Evolutionary conservation across 2,113 vertebrate genomes (phyloP), one percentile per base, ranked within the genome.

Genomic region (Xyrauchen texanus): DNA sequence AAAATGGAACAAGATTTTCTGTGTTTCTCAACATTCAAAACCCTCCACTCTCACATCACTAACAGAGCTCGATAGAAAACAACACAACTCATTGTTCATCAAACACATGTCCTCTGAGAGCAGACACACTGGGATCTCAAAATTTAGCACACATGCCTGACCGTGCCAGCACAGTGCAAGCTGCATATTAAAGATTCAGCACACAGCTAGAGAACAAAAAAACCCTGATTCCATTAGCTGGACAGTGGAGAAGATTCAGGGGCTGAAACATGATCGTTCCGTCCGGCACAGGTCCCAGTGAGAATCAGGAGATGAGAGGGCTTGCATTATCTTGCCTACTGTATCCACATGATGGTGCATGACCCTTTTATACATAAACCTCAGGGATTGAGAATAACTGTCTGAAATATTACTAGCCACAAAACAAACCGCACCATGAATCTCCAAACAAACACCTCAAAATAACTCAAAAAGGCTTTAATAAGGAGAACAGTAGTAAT

Each of bases 71-170:
- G 82, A 77, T 78, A 64, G 72, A 72, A 85, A 81, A 90, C 90
- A 91, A 57, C 60, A 57, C 60, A 16, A 42, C 72, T 82, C 64
- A 87, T 90, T 91, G 88, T 90, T 69, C 55, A 74, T 85, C 66
- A 73, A 65, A 63, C 79, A 68, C 83, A 64, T 67, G 71, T 76
- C 81, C 67, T 78, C 83, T 82, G 72, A 66, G 78, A 64, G 53
- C 60, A 75, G 46, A 78, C 21, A n/a, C 82, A 83, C 73, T 82
- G 15, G 87, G 90, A 89, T 84, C 84, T 63, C 82, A 87, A 34
- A 34, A 78, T 81, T 64, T 76, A 82, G 81, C 74, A 68, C 12
- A n/a, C 62, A 79, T 73, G 45, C 21, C 51, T 68, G 42, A 9
- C 55, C 47, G 60, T 58, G 55, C 55, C 55, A 7, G 13, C 55